phyloP scores from a whole-genome alignment of 2,888 invertebrate species.

The Hydroisotoma schaefferi region DNA sequence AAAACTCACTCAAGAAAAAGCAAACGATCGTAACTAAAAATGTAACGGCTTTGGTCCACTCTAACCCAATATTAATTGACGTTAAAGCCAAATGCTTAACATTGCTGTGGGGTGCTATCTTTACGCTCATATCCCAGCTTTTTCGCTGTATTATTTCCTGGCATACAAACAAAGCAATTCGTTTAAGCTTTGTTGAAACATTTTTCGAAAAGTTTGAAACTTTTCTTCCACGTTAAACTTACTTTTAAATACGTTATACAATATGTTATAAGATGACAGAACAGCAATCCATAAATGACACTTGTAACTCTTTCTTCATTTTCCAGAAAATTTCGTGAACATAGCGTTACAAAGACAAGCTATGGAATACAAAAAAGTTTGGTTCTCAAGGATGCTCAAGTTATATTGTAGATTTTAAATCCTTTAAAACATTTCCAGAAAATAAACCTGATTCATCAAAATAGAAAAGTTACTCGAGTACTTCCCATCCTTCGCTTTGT shows the following conservation, averaged over 20 bases:
- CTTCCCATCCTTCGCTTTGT: slow-evolving; percentile 6
- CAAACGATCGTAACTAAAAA: slow-evolving; percentile 74
- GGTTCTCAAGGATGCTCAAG: too few species aligned
- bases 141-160: slow-evolving; percentile 61
- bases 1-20: slow-evolving; percentile 59
- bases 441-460: slow-evolving; percentile 13
- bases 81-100: slow-evolving; percentile 77
- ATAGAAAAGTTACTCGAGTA: slow-evolving; percentile 10
- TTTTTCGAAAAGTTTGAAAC: background rate
- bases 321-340: slow-evolving; percentile 7
- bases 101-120: slow-evolving; percentile 67
- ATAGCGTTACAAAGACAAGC: slow-evolving; percentile 13
- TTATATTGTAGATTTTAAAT: too few species aligned
- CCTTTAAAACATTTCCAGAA: background rate
- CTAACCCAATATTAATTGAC: slow-evolving; percentile 73
- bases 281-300: slow-evolving; percentile 69
- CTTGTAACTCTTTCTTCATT: slow-evolving; percentile 11
- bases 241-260: slow-evolving; percentile 71
- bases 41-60: slow-evolving; percentile 79
- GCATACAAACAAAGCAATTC: slow-evolving; percentile 3
- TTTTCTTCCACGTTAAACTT: slow-evolving; percentile 1
- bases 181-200: background rate
- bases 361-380: background rate
- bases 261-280: slow-evolving; percentile 76
- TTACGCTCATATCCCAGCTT: slow-evolving; percentile 73